Base-by-base conservation (phyloP, 2,797 vertebrate species). In the Fistularia tabacaria region DNA sequence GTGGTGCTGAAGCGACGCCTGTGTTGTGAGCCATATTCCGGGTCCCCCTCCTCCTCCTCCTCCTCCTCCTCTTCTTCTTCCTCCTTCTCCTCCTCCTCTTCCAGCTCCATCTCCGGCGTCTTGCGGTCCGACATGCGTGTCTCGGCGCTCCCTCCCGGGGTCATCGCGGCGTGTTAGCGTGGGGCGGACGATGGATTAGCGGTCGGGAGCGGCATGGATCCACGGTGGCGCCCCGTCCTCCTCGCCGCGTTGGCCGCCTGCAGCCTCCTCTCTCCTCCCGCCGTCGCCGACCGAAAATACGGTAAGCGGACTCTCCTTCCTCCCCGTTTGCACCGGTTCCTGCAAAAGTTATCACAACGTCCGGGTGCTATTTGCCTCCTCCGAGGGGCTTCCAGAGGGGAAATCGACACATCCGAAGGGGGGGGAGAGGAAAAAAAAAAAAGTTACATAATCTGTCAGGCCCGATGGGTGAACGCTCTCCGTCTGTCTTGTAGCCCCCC, bases 1-100 rank as follows among this genome's bases (percentile, higher is more conserved):
- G 83, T 84, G 88, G 86, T 90, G 85, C 89, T 90, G 88, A 90
- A 84, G 77, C 75, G 71, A 80, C 81, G 74, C 69, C 73, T 80
- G 82, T 52, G 40, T 64, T 77, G 73, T 75, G 66, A 68, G 39
- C 62, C 66, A 3, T 64, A 71, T 38, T 40, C 57, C 64, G 48
- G 36, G 7, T 14, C 13, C 7, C 14, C 3, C 10, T 14, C 3
- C 6, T 15, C 25, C 12, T n/a, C 8, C 14, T 11, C 6, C 8
- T 36, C 7, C 6, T 49, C 6, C 42, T 6, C 13, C 42, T 37
- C 6, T 3, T 15, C 54, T 57, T 41, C 14, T 36, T 49, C 40
- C 14, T 36, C 40, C 59, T 3, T 49, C 36, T 14, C 39, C 57
- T 46, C 41, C 15, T 9, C 14, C 10, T 51, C 46, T 12, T 25